These are phyloP conservation scores for Betta splendens DNA, from an alignment of 2,797 vertebrate species.

Conservation along the genomic window DNA sequence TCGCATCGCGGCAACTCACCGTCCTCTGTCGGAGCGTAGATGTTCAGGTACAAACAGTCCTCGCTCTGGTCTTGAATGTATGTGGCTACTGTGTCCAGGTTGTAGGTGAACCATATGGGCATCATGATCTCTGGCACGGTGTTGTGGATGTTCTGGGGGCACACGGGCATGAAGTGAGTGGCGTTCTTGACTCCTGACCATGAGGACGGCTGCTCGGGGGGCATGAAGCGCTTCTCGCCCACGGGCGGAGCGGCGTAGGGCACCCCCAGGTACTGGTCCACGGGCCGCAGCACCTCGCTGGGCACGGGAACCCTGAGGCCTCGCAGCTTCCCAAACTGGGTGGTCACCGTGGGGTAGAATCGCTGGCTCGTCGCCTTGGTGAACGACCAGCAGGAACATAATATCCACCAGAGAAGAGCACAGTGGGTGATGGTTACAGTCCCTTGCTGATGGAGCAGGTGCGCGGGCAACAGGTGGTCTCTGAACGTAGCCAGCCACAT, in stretches of 20 bases:
- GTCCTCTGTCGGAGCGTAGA: conserved; percentile 90
- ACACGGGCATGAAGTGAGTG: conserved; percentile 91
- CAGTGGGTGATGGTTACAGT: conserved; percentile 77
- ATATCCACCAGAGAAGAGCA: conserved; percentile 81
- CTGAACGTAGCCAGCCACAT: conserved; percentile 77
- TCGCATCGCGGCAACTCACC: conserved; percentile 81
- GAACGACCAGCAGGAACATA: conserved; percentile 78
- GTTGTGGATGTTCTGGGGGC: conserved; percentile 91
- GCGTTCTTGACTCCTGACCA: conserved; percentile 91
- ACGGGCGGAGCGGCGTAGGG: conserved; percentile 89
- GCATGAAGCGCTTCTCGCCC: conserved; percentile 89
- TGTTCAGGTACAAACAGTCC: conserved; percentile 93
- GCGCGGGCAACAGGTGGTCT: conserved; percentile 78
- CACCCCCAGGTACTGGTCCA: conserved; percentile 89
- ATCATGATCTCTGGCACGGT: conserved; percentile 92
- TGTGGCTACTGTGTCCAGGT: conserved; percentile 90
- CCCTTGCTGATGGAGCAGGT: conserved; percentile 74
- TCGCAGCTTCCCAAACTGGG: conserved; percentile 88
- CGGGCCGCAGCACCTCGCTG: conserved; percentile 85
- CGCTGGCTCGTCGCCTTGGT: conserved; percentile 79
- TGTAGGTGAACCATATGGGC: conserved; percentile 94
- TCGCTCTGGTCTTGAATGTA: conserved; percentile 94
- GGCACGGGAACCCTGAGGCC: conserved; percentile 88
- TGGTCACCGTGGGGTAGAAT: conserved; percentile 89
- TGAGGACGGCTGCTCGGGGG: conserved; percentile 88